Evolutionary conservation across 1,140 invertebrate genomes (phyloP).

Genomic region (Antheraea pernyi): DNA sequence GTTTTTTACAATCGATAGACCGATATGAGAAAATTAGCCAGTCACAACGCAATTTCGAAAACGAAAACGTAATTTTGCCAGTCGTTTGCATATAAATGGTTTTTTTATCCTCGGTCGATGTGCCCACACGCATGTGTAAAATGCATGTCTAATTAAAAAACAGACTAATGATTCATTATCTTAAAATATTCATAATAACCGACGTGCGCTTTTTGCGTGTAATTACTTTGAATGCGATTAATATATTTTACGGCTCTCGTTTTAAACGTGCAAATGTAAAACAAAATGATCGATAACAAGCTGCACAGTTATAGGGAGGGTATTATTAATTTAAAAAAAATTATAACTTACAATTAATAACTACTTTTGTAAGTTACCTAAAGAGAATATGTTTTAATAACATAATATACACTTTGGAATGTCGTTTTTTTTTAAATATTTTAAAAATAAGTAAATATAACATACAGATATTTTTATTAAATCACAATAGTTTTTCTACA

Average conservation of each 20-base stretch:
- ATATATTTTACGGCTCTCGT: background rate
- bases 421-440: too few relatives aligned
- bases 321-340: too few relatives aligned
- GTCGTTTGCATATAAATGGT: slow-evolving; percentile 65
- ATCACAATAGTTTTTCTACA: too few relatives aligned
- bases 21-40: slow-evolving; percentile 49
- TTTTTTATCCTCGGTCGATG: slow-evolving; percentile 35
- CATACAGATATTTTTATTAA: too few relatives aligned
- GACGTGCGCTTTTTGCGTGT: background rate
- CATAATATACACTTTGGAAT: too few relatives aligned
- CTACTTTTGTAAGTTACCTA: too few relatives aligned
- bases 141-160: slow-evolving; percentile 54
- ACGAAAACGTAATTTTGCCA: slow-evolving; percentile 45
- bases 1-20: slow-evolving; percentile 50
- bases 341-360: too few relatives aligned
- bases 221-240: background rate
- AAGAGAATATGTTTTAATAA: too few relatives aligned
- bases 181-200: slow-evolving; percentile 2
- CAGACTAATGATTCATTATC: slow-evolving; percentile 18
- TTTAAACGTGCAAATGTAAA: background rate
- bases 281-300: too few relatives aligned
- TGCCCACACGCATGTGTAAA: slow-evolving; percentile 65
- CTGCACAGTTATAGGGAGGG: too few relatives aligned
- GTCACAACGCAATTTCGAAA: slow-evolving; percentile 55
- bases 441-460: too few relatives aligned